Percentiles rank a stretch among this genome's conserved stretches.
phyloP scores from a whole-genome alignment of 2,888 invertebrate genomes.

The Sphecodes monilicornis region DNA sequence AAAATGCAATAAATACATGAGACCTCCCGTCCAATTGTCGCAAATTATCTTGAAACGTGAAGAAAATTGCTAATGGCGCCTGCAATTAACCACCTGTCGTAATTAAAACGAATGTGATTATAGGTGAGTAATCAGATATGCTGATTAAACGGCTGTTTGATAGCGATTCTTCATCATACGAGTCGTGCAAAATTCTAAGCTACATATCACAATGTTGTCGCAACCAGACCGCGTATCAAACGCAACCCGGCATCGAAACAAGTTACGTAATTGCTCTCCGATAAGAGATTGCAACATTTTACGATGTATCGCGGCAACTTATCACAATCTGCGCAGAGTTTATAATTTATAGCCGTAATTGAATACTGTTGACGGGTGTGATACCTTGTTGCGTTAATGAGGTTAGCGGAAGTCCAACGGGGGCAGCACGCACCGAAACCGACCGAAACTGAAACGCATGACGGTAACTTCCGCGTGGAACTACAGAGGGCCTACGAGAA shows the following conservation, averaged over 20 bases:
- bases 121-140: slow-evolving; percentile 27
- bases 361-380: not conserved
- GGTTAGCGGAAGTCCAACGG: not conserved
- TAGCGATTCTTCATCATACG: slow-evolving; percentile 1
- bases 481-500: not conserved
- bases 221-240: not conserved
- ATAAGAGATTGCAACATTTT: not conserved
- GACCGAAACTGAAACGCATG: no score
- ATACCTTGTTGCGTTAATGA: not conserved
- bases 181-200: not conserved
- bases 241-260: not conserved
- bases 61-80: not conserved
- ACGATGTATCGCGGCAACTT: not conserved
- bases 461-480: not conserved
- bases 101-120: slow-evolving; percentile 21
- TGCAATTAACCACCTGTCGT: slow-evolving; percentile 1
- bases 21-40: not conserved
- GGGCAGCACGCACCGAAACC: not conserved
- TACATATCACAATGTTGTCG: slow-evolving; percentile 10
- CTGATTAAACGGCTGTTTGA: slow-evolving; percentile 30
- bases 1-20: not conserved
- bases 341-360: not conserved
- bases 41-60: not conserved
- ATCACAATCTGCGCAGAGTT: not conserved
- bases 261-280: slow-evolving; percentile 16